Evolutionary conservation across 1,140 invertebrate species (phyloP), one percentile per base, ranked within the genome.

Genomic region (Littorina saxatilis): DNA sequence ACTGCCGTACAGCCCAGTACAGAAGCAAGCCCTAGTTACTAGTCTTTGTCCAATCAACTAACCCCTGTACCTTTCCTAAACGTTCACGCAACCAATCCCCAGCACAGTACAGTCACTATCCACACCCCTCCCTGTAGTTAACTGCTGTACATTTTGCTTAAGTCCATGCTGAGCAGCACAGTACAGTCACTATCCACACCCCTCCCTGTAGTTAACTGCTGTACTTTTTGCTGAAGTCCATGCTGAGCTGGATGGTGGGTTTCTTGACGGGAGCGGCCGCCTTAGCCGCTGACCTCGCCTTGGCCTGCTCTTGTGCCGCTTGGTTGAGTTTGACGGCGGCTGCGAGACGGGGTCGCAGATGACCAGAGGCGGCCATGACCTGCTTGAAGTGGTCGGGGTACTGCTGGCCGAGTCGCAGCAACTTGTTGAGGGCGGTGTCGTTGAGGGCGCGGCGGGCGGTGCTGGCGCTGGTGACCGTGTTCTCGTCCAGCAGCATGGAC

Each of bases 191-290:
- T n/a, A n/a, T n/a, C n/a, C n/a, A n/a, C n/a, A n/a, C n/a, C n/a
- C n/a, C n/a, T n/a, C n/a, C n/a, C n/a, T n/a, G n/a, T n/a, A n/a
- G n/a, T n/a, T 78, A 78, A 23, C 55, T 78, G 76, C 40, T 78
- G 58, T 63, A 63, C 37, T 78, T 78, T 43, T 99, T 98, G 87
- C 97, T 97, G 91, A 99, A 99, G 92, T 98, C 96, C 27, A 97
- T 99, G 94, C 98, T 99, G 66, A 99, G 94, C 92, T 98, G 97
- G 87, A 99, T 99, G 15, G 96, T 96, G 73, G 96, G 96, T 70
- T 90, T 90, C n/a, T 94, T 92, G 87, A 95, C 94, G 75, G 93
- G 94, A 40, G 89, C 52, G 92, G 91, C 87, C 94, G 89, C 61
- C 92, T 89, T 81, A 86, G 89, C 85, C 11, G 82, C 83, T 61